A percentile compares a stretch with the other conserved stretches of the same genome.
phyloP scores from a whole-genome alignment of 2,113 vertebrate genomes.

The Lagopus muta region DNA sequence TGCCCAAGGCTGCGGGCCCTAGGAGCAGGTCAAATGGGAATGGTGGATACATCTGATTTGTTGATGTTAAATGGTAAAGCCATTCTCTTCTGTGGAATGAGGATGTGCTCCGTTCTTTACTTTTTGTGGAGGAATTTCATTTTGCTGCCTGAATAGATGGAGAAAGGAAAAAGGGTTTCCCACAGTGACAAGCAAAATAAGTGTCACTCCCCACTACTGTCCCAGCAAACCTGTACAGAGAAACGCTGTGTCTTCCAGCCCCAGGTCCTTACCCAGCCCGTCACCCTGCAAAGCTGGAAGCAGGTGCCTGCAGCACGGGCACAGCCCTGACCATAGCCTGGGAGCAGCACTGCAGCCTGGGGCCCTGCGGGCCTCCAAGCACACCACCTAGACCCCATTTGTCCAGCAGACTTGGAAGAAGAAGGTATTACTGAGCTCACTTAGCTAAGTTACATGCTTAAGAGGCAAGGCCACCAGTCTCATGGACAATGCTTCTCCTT shows the following conservation, averaged over 20 bases:
- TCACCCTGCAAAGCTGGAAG: neutral
- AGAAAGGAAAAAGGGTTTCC: neutral
- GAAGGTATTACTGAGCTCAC: neutral
- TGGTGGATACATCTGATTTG: neutral
- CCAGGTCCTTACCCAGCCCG: neutral
- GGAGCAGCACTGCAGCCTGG: neutral
- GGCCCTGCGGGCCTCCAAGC: neutral
- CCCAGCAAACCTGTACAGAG: neutral
- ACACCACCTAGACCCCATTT: neutral
- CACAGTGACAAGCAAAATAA: neutral
- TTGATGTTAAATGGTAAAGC: neutral
- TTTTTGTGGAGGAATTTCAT: constrained; percentile 87
- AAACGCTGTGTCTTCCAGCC: neutral
- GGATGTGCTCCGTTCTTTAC: constrained; percentile 35
- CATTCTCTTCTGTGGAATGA: neutral
- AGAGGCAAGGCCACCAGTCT: neutral
- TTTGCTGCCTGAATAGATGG: constrained; percentile 75
- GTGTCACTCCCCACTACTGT: neutral
- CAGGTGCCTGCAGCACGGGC: neutral
- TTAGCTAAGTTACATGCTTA: neutral
- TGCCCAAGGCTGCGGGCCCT: neutral
- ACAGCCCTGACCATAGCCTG: neutral
- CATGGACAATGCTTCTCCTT: neutral
- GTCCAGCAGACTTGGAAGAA: neutral
- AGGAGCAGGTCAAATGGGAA: constrained; percentile 35